phyloP scores from a whole-genome alignment of 1,140 invertebrate species.

The Drosophila kanapiae region DNA sequence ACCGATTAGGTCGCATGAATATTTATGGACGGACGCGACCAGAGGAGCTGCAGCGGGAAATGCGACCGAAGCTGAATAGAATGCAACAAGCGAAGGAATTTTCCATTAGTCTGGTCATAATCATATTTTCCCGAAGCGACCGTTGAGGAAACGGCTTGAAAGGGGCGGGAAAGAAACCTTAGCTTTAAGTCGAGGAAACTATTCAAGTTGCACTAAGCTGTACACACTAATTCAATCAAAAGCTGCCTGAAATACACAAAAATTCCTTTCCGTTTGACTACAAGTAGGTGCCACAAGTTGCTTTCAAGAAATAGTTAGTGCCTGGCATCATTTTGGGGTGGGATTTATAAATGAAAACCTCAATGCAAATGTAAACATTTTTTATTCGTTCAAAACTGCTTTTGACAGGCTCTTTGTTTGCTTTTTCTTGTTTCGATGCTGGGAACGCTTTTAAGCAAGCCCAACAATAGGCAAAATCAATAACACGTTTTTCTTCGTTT shows the following conservation, averaged over 20 bases:
- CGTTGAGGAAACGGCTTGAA: slow-evolving; percentile 5
- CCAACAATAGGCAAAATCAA: slow-evolving; percentile 58
- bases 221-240: neutral
- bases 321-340: neutral
- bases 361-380: slow-evolving; percentile 9
- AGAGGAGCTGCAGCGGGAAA: slow-evolving; percentile 15
- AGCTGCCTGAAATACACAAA: neutral
- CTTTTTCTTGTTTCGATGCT: slow-evolving; percentile 20
- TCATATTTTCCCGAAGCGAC: slow-evolving; percentile 32
- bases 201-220: neutral
- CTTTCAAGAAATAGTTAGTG: neutral
- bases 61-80: slow-evolving; percentile 16
- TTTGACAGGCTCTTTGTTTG: slow-evolving; percentile 32
- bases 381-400: slow-evolving; percentile 6
- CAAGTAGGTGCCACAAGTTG: neutral
- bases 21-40: slow-evolving; percentile 63
- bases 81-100: slow-evolving; percentile 64
- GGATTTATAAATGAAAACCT: slow-evolving; percentile 5
- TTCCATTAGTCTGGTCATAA: slow-evolving; percentile 28
- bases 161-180: no score
- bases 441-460: slow-evolving; percentile 35
- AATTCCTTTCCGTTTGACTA: neutral
- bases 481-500: slow-evolving; percentile 52
- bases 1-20: slow-evolving; percentile 79
- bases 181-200: neutral